Conservation (phyloP, 2,888 invertebrate genomes). For the Sussaba pulchella region DNA sequence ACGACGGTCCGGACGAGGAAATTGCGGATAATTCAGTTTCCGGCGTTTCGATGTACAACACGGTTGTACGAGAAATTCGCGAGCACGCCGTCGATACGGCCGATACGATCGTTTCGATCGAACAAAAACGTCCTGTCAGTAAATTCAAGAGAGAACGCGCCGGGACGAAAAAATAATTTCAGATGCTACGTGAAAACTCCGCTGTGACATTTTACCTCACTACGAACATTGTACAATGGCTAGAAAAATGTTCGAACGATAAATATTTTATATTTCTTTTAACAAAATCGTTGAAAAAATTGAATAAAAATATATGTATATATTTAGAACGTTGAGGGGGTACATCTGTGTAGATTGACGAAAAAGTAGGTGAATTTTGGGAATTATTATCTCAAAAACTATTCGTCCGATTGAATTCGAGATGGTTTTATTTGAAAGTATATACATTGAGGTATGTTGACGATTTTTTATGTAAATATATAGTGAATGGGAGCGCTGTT, state of each 20-base stretch:
- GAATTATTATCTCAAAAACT: too few species aligned
- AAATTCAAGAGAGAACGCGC: conserved; percentile 77
- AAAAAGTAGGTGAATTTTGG: too few species aligned
- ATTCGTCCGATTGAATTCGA: too few species aligned
- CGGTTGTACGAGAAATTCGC: conserved; percentile 75
- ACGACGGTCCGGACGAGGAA: conserved; percentile 68
- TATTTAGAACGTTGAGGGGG: too few species aligned
- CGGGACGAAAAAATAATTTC: conserved; percentile 68
- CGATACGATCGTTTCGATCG: conserved; percentile 39
- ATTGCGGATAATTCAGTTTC: conserved; percentile 55
- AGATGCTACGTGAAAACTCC: not conserved
- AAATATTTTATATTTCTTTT: conserved; percentile 34
- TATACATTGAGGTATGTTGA: too few species aligned
- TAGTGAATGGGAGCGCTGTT: too few species aligned
- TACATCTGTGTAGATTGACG: too few species aligned
- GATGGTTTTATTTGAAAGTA: too few species aligned
- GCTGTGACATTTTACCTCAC: not conserved
- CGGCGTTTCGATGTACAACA: conserved; percentile 71
- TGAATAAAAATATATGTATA: too few species aligned
- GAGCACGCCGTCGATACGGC: conserved; percentile 69
- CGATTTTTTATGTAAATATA: too few species aligned
- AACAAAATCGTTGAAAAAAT: not conserved
- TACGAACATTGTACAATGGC: not conserved
- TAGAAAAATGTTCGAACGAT: conserved; percentile 2
- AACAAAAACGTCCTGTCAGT: conserved; percentile 73